These are phyloP conservation scores for Nemoura dubitans DNA, from an alignment of 2,888 invertebrate species.

Conservation along the genomic window DNA sequence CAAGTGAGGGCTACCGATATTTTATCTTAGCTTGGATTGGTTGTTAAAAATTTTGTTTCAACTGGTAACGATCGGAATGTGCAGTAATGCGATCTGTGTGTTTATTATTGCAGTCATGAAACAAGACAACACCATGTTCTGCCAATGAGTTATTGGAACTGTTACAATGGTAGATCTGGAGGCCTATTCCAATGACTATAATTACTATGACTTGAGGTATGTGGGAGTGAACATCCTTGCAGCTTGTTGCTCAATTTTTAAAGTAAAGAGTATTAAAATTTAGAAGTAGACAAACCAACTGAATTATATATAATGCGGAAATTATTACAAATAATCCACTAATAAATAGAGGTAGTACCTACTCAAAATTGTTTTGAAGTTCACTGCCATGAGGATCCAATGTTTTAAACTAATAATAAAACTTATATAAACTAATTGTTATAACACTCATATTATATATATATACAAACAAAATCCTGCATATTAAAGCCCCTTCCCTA, in stretches of 20 bases:
- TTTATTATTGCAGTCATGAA: not conserved
- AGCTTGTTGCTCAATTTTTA: not conserved
- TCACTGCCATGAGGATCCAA: slow-evolving; percentile 7
- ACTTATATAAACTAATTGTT: not conserved
- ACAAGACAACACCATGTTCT: not conserved
- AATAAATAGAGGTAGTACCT: not conserved
- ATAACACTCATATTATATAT: not conserved
- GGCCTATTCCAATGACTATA: slow-evolving; percentile 12
- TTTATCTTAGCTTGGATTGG: not conserved
- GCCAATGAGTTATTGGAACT: not conserved
- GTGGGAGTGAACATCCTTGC: not conserved
- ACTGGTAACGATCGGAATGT: not conserved
- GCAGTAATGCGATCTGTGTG: not conserved
- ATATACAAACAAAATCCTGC: not conserved
- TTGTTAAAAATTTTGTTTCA: not conserved
- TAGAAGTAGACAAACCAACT: not conserved
- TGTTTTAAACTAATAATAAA: not conserved
- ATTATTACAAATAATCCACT: not conserved
- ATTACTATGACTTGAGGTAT: slow-evolving; percentile 2
- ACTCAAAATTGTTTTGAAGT: not conserved
- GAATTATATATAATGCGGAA: not conserved
- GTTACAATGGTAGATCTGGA: not conserved
- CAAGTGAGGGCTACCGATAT: not conserved
- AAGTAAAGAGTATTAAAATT: not conserved
- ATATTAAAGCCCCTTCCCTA: not conserved